phyloP scores from a whole-genome alignment of 2,113 vertebrate species.

The Anolis sagrei region DNA sequence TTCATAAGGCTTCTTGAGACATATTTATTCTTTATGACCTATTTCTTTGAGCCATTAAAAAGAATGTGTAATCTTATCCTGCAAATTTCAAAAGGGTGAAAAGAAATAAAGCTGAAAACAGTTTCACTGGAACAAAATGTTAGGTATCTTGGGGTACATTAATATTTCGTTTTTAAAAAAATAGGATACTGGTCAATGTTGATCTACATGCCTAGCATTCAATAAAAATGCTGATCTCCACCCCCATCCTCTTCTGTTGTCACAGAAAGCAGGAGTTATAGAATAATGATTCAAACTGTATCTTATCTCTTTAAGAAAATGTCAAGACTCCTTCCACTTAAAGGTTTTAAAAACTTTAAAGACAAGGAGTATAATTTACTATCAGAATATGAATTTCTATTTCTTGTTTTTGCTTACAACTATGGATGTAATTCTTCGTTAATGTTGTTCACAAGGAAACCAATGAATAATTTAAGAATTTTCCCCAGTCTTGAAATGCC shows the following conservation, averaged over 20 bases:
- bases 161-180: background rate
- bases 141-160: background rate
- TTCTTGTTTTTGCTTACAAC: too few species aligned
- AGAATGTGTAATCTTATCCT: background rate
- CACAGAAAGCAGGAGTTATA: slow-evolving; percentile 19
- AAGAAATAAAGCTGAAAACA: background rate
- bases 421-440: too few species aligned
- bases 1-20: background rate
- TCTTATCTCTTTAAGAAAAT: slow-evolving; percentile 2
- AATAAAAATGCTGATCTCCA: background rate
- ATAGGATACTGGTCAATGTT: background rate
- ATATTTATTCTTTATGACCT: background rate
- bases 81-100: background rate
- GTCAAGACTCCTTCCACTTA: background rate
- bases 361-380: background rate
- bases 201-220: background rate
- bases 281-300: background rate
- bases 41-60: background rate
- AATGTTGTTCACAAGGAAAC: too few species aligned
- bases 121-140: background rate
- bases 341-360: background rate
- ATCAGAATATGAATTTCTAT: background rate
- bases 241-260: rapidly evolving
- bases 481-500: too few species aligned
- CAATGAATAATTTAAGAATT: too few species aligned